Base-by-base conservation (phyloP, 1,140 invertebrate species). In the Calliopsis andreniformis region DNA sequence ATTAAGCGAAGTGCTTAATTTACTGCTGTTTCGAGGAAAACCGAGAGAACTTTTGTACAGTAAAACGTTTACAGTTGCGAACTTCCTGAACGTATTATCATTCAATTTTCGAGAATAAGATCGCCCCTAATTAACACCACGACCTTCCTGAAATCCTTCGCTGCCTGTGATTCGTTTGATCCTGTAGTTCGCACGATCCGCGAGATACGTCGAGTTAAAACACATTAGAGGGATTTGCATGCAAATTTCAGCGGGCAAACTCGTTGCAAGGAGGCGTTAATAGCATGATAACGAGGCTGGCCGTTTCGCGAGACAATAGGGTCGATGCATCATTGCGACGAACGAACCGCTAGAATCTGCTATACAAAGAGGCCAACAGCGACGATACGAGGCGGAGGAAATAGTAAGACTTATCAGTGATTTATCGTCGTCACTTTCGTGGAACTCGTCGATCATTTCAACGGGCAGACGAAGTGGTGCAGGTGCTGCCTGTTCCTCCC, bases 391-490 rank as follows among this genome's bases (percentile, higher is more conserved):
- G 6, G 16, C 8, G 23, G n/a, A 49, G 28, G 51, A 23, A 61
- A 69, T 66, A 49, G 28, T 10, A 18, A 18, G 30, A 39, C 18
- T 85, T 81, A 81, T 81, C 78, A 23, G 10, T 63, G 66, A 76
- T 71, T 85, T 85, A 85, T 85, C 73, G 55, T 45, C 42, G 47
- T n/a, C 45, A 7, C n/a, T 84, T 85, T 69, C 73, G 75, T 49
- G 55, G 71, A 84, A 85, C 82, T 78, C 81, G 70, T 78, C 73
- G 32, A 81, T 76, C 82, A 70, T 51, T n/a, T n/a, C 47, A 35
- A 61, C 78, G 43, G 14, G 35, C 10, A 28, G 58, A 67, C 51
- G 61, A 45, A 42, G 43, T 30, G 51, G 32, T 32, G 64, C 32
- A 39, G 14, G 35, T 43, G 47, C 14, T 0, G 23, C 3, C 12